Base-by-base conservation (phyloP, 2,113 vertebrate species). In the Butorides virescens region DNA sequence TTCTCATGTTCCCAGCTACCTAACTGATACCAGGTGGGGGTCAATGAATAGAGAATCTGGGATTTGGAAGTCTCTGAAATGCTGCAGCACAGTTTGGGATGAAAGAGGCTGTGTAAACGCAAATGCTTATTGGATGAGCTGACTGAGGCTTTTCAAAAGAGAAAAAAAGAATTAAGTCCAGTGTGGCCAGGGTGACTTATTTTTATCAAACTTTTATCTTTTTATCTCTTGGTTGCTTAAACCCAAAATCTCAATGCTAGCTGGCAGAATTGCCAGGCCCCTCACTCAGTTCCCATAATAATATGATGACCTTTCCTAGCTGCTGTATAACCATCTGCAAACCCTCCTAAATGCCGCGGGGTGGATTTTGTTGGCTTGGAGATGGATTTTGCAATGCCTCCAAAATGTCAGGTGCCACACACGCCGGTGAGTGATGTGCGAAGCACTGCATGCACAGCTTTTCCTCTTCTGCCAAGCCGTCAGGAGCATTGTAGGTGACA, bases 381-480 rank as follows among this genome's bases (percentile, higher is more conserved):
- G 83, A 27, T 37, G 62, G 79, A 77, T 91, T 73, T 84, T 84
- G 80, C 86, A 21, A 21, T 12, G 39, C 34, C 39, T 88, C 67
- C 75, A 30, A 91, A 95, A 89, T 89, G 95, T 87, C 96, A 95
- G 95, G 55, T 59, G 79, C 74, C 44, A 15, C 61, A 5, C 3
- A 7, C 42, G 21, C 12, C 11, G 10, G 62, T 5, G 1, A 53
- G 50, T 7, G 85, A 37, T 16, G 77, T 6, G 46, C 6, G 2
- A 39, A 59, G 44, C 6, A 1, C 55, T 44, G 14, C 1, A 1
- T 32, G 56, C 36, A 13, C 42, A n/a, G 52, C 81, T 55, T 46
- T 78, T 42, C 73, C 16, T 55, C 39, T 39, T 17, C 19, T 16
- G 53, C 56, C 37, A 13, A 58, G 50, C 67, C 13, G 21, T 11